Evolutionary conservation across 2,797 vertebrate species (phyloP).

Genomic region (Muraenolepis orangiensis): DNA sequence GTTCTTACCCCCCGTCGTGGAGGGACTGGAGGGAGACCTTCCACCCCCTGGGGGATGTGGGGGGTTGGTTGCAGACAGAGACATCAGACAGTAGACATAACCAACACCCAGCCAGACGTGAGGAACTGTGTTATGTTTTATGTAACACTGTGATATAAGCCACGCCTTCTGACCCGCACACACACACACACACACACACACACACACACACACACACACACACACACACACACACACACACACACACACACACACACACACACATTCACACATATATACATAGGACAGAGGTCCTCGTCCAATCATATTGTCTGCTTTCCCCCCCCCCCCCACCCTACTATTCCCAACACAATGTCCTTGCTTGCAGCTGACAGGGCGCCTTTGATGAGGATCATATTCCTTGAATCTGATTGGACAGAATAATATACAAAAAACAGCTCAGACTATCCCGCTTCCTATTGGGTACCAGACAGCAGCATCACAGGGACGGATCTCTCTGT

Average conservation of each 20-base stretch:
- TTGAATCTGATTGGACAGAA: constrained; percentile 47
- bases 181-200: too few species aligned
- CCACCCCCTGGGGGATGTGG: too few species aligned
- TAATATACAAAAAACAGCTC: constrained; percentile 22
- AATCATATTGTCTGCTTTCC: background rate
- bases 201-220: too few species aligned
- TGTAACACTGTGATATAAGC: background rate
- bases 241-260: too few species aligned
- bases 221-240: too few species aligned
- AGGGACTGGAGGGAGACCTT: too few species aligned
- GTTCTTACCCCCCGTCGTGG: too few species aligned
- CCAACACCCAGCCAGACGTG: too few species aligned
- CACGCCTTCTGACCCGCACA: constrained; percentile 18
- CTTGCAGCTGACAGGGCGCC: constrained; percentile 15
- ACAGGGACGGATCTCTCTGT: constrained; percentile 18
- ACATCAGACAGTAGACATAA: too few species aligned
- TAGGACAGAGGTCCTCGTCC: constrained; percentile 22
- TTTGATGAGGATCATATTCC: constrained; percentile 23
- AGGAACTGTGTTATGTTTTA: background rate
- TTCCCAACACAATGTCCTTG: constrained; percentile 4
- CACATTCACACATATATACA: too few species aligned
- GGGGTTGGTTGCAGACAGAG: too few species aligned
- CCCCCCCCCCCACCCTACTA: background rate
- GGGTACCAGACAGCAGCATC: constrained; percentile 20
- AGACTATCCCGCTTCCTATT: constrained; percentile 34